phyloP scores from a whole-genome alignment of 2,797 vertebrate genomes.

The Setipinna tenuifilis region DNA sequence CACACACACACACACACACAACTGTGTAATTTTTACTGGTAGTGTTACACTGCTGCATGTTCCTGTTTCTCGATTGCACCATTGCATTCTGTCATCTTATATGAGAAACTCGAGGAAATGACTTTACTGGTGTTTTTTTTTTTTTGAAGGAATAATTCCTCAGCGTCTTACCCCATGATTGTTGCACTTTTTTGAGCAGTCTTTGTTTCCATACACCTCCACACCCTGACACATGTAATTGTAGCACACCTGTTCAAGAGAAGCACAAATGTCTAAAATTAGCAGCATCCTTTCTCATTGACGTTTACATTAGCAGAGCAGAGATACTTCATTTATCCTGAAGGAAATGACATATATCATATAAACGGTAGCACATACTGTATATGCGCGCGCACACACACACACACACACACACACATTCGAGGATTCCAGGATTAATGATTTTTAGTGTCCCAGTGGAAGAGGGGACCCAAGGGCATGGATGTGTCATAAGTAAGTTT shows the following conservation, averaged over 20 bases:
- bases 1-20: conserved; percentile 14
- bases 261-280: background rate
- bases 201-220: conserved; percentile 75
- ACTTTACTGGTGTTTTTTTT: background rate
- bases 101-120: background rate
- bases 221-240: conserved; percentile 78
- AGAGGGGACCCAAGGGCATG: too few species aligned
- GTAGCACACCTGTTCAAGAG: conserved; percentile 81
- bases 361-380: too few species aligned
- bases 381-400: too few species aligned
- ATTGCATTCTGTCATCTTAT: background rate
- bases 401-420: too few species aligned
- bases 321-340: too few species aligned
- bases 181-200: conserved; percentile 84
- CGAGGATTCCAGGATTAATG: too few species aligned
- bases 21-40: background rate
- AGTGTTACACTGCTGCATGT: background rate
- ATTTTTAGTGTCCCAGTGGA: too few species aligned
- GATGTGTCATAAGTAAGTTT: too few species aligned
- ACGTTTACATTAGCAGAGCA: too few species aligned
- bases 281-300: too few species aligned
- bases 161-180: conserved; percentile 45
- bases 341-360: too few species aligned
- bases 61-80: background rate
- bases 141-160: background rate